Conservation (phyloP, 2,113 vertebrate species). For the Carassius gibelio region DNA sequence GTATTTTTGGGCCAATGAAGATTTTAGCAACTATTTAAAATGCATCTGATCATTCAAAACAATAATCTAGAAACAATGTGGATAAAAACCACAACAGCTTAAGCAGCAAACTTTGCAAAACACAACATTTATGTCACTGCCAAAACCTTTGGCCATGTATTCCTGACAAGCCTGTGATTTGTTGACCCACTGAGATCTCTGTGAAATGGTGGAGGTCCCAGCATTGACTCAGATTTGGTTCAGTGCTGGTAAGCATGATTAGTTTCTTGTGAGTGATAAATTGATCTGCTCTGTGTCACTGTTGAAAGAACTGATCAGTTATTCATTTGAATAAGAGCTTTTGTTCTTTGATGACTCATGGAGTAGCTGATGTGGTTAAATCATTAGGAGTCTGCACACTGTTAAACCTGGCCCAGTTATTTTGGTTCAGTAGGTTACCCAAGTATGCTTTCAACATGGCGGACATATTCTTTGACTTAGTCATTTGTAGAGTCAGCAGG, state of each 20-base stretch:
- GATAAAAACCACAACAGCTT: too few relatives aligned
- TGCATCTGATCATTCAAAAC: too few relatives aligned
- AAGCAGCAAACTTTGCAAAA: too few relatives aligned
- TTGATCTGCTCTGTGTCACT: slow-evolving; percentile 30
- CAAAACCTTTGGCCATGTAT: neutral
- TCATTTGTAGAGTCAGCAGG: neutral
- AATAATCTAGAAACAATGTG: too few relatives aligned
- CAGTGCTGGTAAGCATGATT: neutral
- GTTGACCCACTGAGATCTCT: neutral
- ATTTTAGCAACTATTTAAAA: too few relatives aligned
- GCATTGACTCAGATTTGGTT: slow-evolving; percentile 5
- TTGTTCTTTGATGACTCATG: slow-evolving; percentile 77
- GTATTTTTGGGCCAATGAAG: too few relatives aligned
- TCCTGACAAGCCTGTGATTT: neutral
- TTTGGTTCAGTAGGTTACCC: slow-evolving; percentile 21
- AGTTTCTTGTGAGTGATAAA: neutral
- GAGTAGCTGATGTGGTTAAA: slow-evolving; percentile 62
- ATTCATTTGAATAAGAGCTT: slow-evolving; percentile 72
- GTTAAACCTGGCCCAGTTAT: slow-evolving; percentile 21
- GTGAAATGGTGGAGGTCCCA: slow-evolving; percentile 46
- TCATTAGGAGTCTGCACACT: slow-evolving; percentile 69
- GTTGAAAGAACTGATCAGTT: slow-evolving; percentile 11
- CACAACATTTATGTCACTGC: too few relatives aligned
- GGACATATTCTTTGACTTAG: slow-evolving; percentile 19
- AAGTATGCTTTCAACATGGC: neutral